These are phyloP conservation scores for Acrobeloides nanus DNA, from an alignment of 2,888 invertebrate genomes.

Conservation along the genomic window DNA sequence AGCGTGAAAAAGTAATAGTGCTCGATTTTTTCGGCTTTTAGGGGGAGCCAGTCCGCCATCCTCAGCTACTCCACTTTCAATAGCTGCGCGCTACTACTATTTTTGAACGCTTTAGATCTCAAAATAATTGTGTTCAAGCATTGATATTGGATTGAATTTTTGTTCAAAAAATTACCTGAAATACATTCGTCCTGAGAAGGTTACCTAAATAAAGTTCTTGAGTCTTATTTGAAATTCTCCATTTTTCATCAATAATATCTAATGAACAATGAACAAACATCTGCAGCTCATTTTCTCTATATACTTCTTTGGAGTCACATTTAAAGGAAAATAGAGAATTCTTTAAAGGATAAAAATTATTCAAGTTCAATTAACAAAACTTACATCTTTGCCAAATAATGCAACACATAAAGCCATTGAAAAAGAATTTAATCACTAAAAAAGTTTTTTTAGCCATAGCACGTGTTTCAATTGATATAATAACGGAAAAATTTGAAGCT, in stretches of 20 bases:
- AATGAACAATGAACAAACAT: conserved; percentile 41
- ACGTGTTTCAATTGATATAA: too few relatives aligned
- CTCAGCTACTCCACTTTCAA: conserved; percentile 29
- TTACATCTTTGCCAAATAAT: conserved; percentile 31
- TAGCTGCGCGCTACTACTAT: background rate
- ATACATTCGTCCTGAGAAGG: conserved; percentile 35
- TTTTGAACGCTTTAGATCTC: background rate
- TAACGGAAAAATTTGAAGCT: too few relatives aligned
- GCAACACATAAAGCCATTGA: conserved; percentile 31
- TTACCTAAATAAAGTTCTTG: conserved; percentile 25
- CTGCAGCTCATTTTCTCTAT: conserved; percentile 27
- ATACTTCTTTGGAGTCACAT: conserved; percentile 22
- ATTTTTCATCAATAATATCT: conserved; percentile 45
- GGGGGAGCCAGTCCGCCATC: too few relatives aligned
- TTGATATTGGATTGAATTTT: background rate
- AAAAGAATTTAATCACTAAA: too few relatives aligned
- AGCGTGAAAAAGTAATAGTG: too few relatives aligned
- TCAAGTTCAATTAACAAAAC: conserved; percentile 8
- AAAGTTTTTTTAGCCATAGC: too few relatives aligned
- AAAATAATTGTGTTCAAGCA: background rate
- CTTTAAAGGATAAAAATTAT: conserved; percentile 18
- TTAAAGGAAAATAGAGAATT: conserved; percentile 34
- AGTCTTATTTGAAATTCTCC: conserved; percentile 9
- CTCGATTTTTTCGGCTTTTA: too few relatives aligned
- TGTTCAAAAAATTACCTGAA: conserved; percentile 20